Evolutionary conservation across 2,797 vertebrate species (phyloP).

Genomic region (Poeciliopsis presidionis): DNA sequence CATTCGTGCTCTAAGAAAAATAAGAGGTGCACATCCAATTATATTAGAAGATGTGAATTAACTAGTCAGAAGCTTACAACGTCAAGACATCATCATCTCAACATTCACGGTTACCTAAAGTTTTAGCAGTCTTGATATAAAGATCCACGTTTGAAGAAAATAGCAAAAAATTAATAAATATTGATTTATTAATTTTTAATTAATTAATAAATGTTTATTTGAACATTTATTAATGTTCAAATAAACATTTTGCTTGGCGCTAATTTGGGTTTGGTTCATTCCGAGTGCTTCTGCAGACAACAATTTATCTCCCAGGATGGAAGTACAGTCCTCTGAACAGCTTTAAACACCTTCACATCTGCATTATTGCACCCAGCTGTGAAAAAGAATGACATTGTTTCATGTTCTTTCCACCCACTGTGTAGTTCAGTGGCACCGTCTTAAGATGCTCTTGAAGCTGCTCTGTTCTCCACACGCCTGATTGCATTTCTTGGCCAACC

Average conservation of each 20-base stretch:
- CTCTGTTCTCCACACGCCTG: conserved; percentile 45
- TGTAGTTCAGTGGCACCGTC: conserved; percentile 16
- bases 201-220: no score
- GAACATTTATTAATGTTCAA: not conserved
- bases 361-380: conserved; percentile 10
- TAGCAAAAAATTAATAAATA: not conserved
- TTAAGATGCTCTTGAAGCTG: conserved; percentile 40
- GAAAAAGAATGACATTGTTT: conserved; percentile 27
- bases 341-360: conserved; percentile 13
- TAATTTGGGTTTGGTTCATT: not conserved
- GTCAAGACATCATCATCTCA: not conserved
- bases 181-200: not conserved
- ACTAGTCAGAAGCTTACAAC: not conserved
- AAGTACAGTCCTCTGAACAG: not conserved
- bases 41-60: not conserved
- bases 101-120: not conserved
- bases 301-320: not conserved
- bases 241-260: not conserved
- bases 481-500: conserved; percentile 66
- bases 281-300: not conserved
- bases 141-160: not conserved
- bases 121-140: not conserved
- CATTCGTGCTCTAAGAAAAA: not conserved
- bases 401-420: conserved; percentile 12
- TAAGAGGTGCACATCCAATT: not conserved